These are phyloP conservation scores for Artemia franciscana DNA, from an alignment of 1,140 invertebrate species.

Conservation along the genomic window DNA sequence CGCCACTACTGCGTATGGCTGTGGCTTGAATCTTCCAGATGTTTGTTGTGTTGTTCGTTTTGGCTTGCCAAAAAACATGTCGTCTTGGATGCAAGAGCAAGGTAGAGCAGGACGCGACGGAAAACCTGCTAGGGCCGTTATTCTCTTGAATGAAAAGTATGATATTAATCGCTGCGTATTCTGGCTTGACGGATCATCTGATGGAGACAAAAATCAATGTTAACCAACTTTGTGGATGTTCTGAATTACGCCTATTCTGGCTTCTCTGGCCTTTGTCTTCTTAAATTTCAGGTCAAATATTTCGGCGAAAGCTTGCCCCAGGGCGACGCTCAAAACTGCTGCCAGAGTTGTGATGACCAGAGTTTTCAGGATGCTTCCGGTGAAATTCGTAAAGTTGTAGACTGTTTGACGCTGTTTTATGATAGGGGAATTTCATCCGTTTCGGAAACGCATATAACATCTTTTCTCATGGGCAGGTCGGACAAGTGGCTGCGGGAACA, in stretches of 20 bases:
- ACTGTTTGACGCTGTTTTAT: not conserved
- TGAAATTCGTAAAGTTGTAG: too few relatives aligned
- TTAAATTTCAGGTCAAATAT: not conserved
- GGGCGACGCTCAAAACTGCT: not conserved
- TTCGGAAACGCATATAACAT: not conserved
- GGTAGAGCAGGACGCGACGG: not conserved
- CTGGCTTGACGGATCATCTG: not conserved
- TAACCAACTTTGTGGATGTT: not conserved
- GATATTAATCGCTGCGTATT: not conserved
- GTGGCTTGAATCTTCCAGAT: too few relatives aligned
- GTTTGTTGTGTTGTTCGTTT: too few relatives aligned
- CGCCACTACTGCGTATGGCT: too few relatives aligned
- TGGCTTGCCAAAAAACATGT: too few relatives aligned
- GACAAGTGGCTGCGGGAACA: not conserved
- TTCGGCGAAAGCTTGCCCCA: not conserved
- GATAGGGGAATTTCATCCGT: not conserved
- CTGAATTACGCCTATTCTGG: not conserved
- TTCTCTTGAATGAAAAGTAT: not conserved
- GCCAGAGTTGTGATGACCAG: not conserved
- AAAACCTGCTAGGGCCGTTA: not conserved
- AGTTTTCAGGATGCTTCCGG: not conserved
- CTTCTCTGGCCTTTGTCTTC: not conserved
- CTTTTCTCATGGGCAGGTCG: not conserved
- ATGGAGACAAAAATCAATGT: not conserved
- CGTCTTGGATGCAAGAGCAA: too few relatives aligned